These are phyloP conservation scores for Proisotoma minuta DNA, from an alignment of 2,888 invertebrate species.

Conservation along the genomic window DNA sequence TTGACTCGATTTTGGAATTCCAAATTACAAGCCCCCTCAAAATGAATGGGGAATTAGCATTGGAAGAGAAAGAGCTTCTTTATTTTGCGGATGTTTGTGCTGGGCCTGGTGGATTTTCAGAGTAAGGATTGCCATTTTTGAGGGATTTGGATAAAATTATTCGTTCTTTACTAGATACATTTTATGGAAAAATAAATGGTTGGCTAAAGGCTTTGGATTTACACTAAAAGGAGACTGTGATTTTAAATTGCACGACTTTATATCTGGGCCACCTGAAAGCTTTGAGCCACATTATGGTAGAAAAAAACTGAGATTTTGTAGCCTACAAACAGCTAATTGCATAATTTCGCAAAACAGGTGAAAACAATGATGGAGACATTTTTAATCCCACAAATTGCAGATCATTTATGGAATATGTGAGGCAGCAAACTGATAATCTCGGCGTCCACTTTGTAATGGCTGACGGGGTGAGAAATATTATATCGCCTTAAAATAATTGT, in stretches of 20 bases:
- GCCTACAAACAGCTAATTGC: too few relatives aligned
- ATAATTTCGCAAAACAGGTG: too few relatives aligned
- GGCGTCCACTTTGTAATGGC: slow-evolving; percentile 98
- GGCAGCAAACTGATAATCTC: slow-evolving; percentile 64
- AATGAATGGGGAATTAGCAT: slow-evolving; percentile 53
- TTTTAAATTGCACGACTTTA: slow-evolving; percentile 77
- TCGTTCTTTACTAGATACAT: slow-evolving; percentile 52
- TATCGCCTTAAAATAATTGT: too few relatives aligned
- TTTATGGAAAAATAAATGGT: slow-evolving; percentile 61
- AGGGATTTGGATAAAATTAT: slow-evolving; percentile 82
- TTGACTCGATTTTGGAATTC: slow-evolving; percentile 81
- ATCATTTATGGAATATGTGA: slow-evolving; percentile 69
- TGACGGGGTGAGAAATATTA: slow-evolving; percentile 89
- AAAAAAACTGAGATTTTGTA: too few relatives aligned
- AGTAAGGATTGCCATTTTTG: slow-evolving; percentile 83
- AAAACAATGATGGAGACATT: slow-evolving; percentile 77
- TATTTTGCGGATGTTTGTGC: slow-evolving; percentile 98
- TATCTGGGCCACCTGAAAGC: slow-evolving; percentile 77
- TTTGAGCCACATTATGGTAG: slow-evolving; percentile 91
- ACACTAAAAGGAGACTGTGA: slow-evolving; percentile 79
- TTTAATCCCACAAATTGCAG: slow-evolving; percentile 76
- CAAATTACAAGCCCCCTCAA: slow-evolving; percentile 78
- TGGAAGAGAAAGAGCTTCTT: slow-evolving; percentile 53
- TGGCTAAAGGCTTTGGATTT: slow-evolving; percentile 91
- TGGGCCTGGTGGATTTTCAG: slow-evolving; percentile 94